These are phyloP conservation scores for Bryconaethiops microstoma DNA, from an alignment of 2,797 vertebrate genomes.

Conservation along the genomic window DNA sequence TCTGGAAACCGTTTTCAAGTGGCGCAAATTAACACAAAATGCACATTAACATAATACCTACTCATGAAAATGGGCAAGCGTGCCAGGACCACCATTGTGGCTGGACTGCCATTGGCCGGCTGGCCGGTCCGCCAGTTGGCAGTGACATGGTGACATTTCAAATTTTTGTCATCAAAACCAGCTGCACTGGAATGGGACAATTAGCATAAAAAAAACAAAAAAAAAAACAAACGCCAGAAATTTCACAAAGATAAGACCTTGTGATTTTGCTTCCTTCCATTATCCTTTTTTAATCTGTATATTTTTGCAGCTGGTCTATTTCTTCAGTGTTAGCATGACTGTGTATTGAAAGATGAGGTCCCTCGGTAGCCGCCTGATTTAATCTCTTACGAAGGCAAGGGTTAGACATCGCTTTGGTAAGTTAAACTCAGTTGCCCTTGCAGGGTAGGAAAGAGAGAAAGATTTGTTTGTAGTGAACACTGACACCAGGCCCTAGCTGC, in stretches of 20 bases:
- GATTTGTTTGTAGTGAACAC: conserved; percentile 32
- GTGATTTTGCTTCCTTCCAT: not conserved
- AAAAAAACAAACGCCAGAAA: not conserved
- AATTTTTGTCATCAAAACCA: conserved; percentile 11
- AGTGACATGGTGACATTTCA: conserved; percentile 16
- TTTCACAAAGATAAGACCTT: not conserved
- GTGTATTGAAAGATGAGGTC: not conserved
- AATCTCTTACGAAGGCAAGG: not conserved
- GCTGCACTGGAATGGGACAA: not conserved
- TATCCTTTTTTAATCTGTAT: not conserved
- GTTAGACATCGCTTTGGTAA: conserved; percentile 11
- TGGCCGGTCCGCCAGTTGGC: too few relatives aligned
- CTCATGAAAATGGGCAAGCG: not conserved
- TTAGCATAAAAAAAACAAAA: not conserved
- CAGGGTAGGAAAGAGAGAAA: conserved; percentile 11
- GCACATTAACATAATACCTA: conserved; percentile 9
- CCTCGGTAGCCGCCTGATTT: conserved; percentile 3
- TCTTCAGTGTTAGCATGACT: not conserved
- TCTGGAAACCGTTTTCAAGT: not conserved
- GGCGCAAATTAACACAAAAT: conserved; percentile 11
- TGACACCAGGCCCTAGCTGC: conserved; percentile 1
- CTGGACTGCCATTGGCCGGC: not conserved
- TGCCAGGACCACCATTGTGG: not conserved
- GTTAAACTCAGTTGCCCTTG: conserved; percentile 14
- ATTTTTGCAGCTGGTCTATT: not conserved